These are phyloP conservation scores for Gambusia yucatana DNA, from an alignment of 2,797 vertebrate genomes.

Conservation along the genomic window DNA sequence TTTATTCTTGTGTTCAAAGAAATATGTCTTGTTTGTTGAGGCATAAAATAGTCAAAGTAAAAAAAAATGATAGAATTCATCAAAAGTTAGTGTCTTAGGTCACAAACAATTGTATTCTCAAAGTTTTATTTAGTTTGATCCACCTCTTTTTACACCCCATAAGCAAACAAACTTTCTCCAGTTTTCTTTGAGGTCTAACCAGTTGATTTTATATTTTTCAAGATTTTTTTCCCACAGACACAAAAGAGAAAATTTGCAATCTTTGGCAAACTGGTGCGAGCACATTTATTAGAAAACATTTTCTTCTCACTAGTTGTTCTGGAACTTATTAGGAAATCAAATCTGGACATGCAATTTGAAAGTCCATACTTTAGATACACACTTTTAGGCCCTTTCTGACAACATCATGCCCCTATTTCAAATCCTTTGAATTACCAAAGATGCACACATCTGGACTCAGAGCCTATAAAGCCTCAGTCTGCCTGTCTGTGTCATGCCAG, in stretches of 20 bases:
- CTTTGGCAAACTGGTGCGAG: background rate
- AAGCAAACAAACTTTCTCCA: background rate
- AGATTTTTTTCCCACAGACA: background rate
- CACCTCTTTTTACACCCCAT: no score
- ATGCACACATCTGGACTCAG: constrained; percentile 40
- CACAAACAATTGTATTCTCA: background rate
- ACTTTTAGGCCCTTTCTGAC: constrained; percentile 18
- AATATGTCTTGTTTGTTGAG: background rate
- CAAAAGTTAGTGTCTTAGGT: background rate
- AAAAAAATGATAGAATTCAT: background rate
- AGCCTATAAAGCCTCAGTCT: constrained; percentile 50
- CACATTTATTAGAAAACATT: background rate
- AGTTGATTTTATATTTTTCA: background rate
- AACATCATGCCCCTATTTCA: constrained; percentile 47
- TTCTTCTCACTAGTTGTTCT: background rate
- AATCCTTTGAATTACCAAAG: constrained; percentile 55
- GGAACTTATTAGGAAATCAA: background rate
- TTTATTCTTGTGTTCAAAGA: background rate
- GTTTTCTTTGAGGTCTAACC: background rate
- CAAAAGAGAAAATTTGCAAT: background rate
- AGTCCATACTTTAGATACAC: background rate
- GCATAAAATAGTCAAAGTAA: background rate
- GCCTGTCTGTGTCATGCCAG: constrained; percentile 60
- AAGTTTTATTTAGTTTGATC: no score
- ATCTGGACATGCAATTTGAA: background rate